A percentile compares a stretch with the other conserved stretches of the same genome.
phyloP scores from a whole-genome alignment of 2,113 vertebrate genomes.

The Chunga burmeisteri region DNA sequence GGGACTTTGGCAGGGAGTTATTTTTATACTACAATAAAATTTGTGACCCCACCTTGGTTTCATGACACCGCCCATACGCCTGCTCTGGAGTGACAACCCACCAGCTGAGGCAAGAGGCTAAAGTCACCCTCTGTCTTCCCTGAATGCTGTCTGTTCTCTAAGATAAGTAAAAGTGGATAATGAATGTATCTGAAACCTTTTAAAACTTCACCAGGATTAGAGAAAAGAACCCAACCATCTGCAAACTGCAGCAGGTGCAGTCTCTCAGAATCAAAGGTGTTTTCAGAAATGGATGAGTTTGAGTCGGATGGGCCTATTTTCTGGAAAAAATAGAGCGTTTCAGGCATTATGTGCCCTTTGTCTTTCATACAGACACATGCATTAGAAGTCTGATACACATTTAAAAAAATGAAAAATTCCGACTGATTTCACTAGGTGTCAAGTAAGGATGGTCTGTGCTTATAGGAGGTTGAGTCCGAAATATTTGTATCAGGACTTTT shows the following conservation, averaged over 20 bases:
- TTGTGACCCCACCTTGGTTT: neutral
- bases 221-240: neutral
- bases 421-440: neutral
- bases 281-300: neutral
- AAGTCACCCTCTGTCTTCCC: neutral
- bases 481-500: neutral
- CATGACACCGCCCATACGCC: accelerated
- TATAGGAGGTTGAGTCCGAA: neutral
- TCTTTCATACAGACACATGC: neutral
- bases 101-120: neutral
- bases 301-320: neutral
- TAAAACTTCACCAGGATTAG: neutral
- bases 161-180: neutral
- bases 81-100: neutral
- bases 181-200: neutral
- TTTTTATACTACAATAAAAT: neutral
- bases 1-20: neutral
- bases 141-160: neutral
- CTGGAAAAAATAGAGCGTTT: neutral
- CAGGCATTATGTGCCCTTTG: neutral
- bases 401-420: neutral
- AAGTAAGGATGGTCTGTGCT: neutral
- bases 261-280: neutral
- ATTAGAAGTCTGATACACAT: neutral
- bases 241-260: neutral